Base-by-base conservation (phyloP, 1,140 invertebrate genomes). In the Heliconius hermathena region DNA sequence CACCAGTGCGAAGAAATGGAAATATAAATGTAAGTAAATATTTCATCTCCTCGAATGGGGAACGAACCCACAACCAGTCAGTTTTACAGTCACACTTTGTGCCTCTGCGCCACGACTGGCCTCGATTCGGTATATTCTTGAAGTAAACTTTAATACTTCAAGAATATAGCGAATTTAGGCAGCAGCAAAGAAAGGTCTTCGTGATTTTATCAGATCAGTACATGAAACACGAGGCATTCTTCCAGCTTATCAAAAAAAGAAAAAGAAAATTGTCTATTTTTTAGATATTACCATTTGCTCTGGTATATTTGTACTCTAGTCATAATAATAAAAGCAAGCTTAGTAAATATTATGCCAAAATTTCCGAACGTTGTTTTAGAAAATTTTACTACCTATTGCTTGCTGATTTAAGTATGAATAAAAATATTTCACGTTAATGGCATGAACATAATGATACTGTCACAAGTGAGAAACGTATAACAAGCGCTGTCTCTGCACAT, bases 171-270 rank as follows among this genome's bases (percentile, higher is more conserved):
- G 60, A 66, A 16, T 26, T 66, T 13, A 66, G 60, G 16, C 9
- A 66, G 26, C 26, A 66, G 26, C 26, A 66, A 66, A 66, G 13
- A 66, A 66, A 8, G 26, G 22, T 13, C 11, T 66, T 66, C 9
- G 60, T 66, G 26, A 66, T 66, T 66, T 29, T 29, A 66, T 66
- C n/a, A n/a, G n/a, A n/a, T 29, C 60, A 29, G 60, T 66, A 66
- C 60, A 29, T 57, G 54, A 57, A 22, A n/a, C 26, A 66, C 8
- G 60, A 66, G 22, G 22, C 11, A 26, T 16, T 66, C 13, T 29
- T 66, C 60, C 9, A 66, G 26, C 4, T 66, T 66, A 26, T 66
- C 26, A 26, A n/a, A 9, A 66, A 66, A 29, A 13, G 60, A 29
- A 66, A 66, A 66, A 11, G 60, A 66, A 60, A 66, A 29, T 29